These are phyloP conservation scores for Gephyroberyx darwinii DNA, from an alignment of 2,797 vertebrate genomes.

Conservation along the genomic window DNA sequence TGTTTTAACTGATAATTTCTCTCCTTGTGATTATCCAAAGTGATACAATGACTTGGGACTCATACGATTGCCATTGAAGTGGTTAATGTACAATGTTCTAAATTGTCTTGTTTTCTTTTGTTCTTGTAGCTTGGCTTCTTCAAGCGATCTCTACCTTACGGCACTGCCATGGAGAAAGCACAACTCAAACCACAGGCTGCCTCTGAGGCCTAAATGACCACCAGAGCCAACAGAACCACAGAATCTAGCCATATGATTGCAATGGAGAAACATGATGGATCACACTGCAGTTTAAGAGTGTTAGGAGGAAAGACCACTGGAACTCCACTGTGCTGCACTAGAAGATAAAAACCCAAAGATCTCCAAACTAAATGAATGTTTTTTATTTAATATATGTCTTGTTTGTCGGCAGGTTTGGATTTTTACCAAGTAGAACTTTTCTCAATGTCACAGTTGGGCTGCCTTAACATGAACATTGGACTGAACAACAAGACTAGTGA, in stretches of 20 bases:
- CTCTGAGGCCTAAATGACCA: constrained; percentile 85
- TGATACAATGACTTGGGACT: neutral
- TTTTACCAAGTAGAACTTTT: constrained; percentile 56
- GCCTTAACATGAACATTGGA: constrained; percentile 42
- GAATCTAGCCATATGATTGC: constrained; percentile 76
- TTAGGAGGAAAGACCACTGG: constrained; percentile 80
- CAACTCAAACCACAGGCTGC: constrained; percentile 93
- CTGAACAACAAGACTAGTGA: constrained; percentile 40
- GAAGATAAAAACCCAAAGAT: constrained; percentile 71
- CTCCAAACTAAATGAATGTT: constrained; percentile 86
- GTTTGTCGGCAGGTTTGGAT: constrained; percentile 64
- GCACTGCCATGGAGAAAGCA: constrained; percentile 95
- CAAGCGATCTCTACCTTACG: constrained; percentile 90
- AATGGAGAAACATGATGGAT: constrained; percentile 60
- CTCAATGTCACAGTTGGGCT: constrained; percentile 30
- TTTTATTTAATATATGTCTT: constrained; percentile 68
- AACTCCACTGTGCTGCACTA: constrained; percentile 84
- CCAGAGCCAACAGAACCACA: constrained; percentile 42
- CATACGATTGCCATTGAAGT: neutral
- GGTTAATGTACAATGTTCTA: neutral
- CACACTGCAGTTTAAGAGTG: constrained; percentile 63
- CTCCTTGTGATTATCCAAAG: neutral
- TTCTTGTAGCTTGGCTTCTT: constrained; percentile 89
- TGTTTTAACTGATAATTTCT: neutral
- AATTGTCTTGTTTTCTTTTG: neutral